A percentile compares a stretch with the other conserved stretches of the same genome.
These are phyloP conservation scores for Uloborus diversus DNA, from an alignment of 1,140 invertebrate species.

Conservation along the genomic window DNA sequence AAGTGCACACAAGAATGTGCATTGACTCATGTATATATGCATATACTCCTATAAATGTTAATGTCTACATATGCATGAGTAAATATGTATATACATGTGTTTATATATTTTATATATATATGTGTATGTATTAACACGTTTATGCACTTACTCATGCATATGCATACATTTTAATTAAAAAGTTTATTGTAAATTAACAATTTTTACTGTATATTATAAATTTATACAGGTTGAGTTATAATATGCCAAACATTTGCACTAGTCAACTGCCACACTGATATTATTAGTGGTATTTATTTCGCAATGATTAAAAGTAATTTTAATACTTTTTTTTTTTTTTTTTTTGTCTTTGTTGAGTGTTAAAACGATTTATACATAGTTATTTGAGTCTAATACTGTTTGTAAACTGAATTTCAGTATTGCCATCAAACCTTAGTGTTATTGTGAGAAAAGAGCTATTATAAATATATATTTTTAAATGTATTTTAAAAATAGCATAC, in stretches of 20 bases:
- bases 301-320: conserved; percentile 27
- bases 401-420: conserved; percentile 44
- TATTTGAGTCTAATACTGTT: conserved; percentile 43
- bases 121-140: neutral
- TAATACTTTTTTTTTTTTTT: neutral
- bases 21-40: neutral
- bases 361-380: conserved; percentile 43
- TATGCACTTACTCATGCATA: neutral
- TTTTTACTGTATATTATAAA: conserved; percentile 46
- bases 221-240: conserved; percentile 30
- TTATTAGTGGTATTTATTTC: conserved; percentile 40
- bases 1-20: conserved; percentile 8
- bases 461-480: no score
- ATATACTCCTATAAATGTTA: conserved; percentile 25
- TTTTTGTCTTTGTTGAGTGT: conserved; percentile 46
- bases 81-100: conserved; percentile 6
- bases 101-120: neutral
- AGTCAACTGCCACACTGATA: conserved; percentile 37
- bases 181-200: conserved; percentile 42
- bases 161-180: conserved; percentile 28
- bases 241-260: conserved; percentile 42
- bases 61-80: neutral
- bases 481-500: no score
- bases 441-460: conserved; percentile 26
- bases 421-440: conserved; percentile 35